Base-by-base conservation (phyloP, 2,888 invertebrate genomes). In the Tetanocera ferruginea region DNA sequence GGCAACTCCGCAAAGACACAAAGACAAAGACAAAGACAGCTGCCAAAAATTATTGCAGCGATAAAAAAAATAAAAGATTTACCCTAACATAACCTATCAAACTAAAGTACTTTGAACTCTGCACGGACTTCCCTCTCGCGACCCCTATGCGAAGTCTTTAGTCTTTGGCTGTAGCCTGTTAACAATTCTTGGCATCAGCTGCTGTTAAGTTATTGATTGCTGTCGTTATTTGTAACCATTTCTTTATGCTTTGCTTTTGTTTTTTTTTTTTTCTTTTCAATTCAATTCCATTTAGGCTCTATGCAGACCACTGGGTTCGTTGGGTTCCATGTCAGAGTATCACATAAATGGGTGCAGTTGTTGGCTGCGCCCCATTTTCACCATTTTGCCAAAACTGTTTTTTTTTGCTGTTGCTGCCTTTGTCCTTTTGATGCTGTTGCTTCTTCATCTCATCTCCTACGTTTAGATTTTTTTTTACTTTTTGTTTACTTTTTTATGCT, bases 151-250 rank as follows among this genome's bases (percentile, higher is more conserved):
- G 34, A 62, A 23, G 62, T 17, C 17, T 62, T 28, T 17, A 23
- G 23, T 23, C 62, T 31, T 17, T n/a, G 23, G n/a, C 19, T 19
- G 31, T 25, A 14, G 57, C 60, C 49, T 43, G 34, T 25, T 14
- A 31, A 17, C 31, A n/a, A 25, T 52, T 70, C 78, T 76, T 82
- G 85, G 84, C 84, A 84, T 83, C 83, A 79, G 83, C 87, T 82
- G 82, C 57, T 74, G 60, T 49, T 75, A 52, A 34, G 64, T 77
- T 78, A 80, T 78, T 80, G 80, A 80, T 78, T 77, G 75, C 62
- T 78, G 80, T 77, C 77, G 72, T 78, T 80, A 77, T 57, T 72
- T 75, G 69, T 62, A 52, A 43, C 62, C 17, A 19, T 57, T 71
- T 71, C 57, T 55, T 72, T 55, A 17, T 28, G 25, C 55, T 57